Evolutionary conservation across 2,888 invertebrate species (phyloP).

Genomic region (Lordiphosa andalusiaca): DNA sequence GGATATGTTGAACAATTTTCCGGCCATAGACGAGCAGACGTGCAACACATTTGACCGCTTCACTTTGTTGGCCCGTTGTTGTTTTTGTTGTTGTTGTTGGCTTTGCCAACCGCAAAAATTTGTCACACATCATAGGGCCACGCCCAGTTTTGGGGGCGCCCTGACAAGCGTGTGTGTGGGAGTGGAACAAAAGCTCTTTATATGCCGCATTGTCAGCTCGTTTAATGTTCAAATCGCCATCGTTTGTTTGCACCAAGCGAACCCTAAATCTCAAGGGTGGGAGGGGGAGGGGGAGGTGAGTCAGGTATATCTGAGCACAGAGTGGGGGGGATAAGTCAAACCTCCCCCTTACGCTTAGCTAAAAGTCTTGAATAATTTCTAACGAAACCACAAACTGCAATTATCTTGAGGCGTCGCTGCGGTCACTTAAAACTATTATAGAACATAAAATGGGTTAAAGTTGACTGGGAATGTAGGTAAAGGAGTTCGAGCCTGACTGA

Average conservation of each 20-base stretch:
- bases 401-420: no score
- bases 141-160: constrained; percentile 40
- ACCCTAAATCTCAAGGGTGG: constrained; percentile 3
- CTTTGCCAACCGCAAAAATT: constrained; percentile 56
- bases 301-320: neutral
- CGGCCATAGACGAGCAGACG: constrained; percentile 51
- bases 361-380: no score
- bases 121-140: constrained; percentile 59
- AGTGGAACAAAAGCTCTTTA: constrained; percentile 50
- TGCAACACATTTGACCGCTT: constrained; percentile 34
- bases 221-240: constrained; percentile 27
- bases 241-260: constrained; percentile 5
- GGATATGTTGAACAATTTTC: constrained; percentile 67
- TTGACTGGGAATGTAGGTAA: no score
- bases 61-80: neutral
- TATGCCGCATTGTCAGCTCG: constrained; percentile 49
- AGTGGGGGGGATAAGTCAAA: no score
- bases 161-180: neutral
- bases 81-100: constrained; percentile 21
- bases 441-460: no score
- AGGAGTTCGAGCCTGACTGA: no score
- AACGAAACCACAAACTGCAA: no score
- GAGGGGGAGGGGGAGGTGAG: no score
- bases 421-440: no score
- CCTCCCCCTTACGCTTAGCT: no score